Conservation (phyloP, 2,113 vertebrate genomes). For the Manacus vitellinus region DNA sequence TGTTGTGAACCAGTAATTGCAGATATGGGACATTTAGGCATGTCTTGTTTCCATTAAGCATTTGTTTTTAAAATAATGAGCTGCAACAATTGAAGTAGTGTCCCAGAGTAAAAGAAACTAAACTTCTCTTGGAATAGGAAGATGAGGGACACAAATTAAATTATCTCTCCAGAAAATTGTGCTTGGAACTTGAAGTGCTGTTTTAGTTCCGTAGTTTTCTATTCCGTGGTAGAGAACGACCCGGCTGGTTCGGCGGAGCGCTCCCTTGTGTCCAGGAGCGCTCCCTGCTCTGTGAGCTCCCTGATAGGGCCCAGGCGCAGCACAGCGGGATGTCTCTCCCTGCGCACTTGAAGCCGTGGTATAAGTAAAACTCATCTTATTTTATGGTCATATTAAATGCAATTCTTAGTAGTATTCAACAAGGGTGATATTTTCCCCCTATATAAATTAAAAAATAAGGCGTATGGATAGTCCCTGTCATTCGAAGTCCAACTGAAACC, state of each 20-base stretch:
- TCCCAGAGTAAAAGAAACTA: neutral
- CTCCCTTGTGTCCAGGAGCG: neutral
- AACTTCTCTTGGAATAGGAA: neutral
- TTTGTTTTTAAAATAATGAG: neutral
- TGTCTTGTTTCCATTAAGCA: neutral
- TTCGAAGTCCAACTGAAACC: neutral
- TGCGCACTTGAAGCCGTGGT: accelerated
- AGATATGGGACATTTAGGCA: no score
- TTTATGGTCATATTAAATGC: neutral
- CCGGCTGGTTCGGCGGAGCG: neutral
- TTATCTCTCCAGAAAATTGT: neutral
- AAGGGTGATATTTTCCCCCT: neutral
- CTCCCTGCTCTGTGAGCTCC: neutral
- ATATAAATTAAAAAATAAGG: neutral
- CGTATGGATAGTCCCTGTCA: accelerated
- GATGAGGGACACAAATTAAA: neutral
- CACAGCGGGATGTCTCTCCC: accelerated
- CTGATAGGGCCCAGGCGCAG: accelerated
- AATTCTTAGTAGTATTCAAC: neutral
- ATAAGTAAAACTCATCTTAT: neutral
- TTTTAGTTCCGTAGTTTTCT: accelerated
- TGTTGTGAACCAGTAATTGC: neutral
- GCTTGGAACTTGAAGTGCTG: neutral
- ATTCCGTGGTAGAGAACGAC: accelerated
- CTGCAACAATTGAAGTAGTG: neutral